phyloP scores from a whole-genome alignment of 2,113 vertebrate species.

The Cheirogaleus medius region DNA sequence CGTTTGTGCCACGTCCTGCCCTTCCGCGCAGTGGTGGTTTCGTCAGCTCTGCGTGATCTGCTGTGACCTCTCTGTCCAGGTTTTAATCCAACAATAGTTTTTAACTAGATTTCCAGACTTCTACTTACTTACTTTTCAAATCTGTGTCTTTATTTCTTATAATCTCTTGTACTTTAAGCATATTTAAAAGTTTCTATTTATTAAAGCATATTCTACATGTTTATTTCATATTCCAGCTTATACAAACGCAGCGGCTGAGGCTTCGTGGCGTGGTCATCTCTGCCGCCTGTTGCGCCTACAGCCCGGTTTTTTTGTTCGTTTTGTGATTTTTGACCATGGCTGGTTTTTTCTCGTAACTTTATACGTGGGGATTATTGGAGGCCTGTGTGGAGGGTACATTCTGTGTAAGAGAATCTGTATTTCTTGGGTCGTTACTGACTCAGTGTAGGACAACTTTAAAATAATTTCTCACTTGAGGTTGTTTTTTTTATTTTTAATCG shows the following conservation, averaged over 20 bases:
- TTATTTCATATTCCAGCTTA: no score
- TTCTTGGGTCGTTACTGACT: background rate
- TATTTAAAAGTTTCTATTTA: background rate
- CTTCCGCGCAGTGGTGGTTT: background rate
- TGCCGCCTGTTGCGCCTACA: fast-evolving
- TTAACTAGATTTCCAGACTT: background rate
- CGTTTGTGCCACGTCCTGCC: fast-evolving
- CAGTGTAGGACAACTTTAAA: background rate
- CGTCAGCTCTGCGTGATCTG: background rate
- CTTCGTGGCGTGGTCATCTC: fast-evolving
- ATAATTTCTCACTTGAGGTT: background rate
- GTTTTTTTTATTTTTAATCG: background rate
- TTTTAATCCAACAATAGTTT: background rate
- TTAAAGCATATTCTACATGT: background rate
- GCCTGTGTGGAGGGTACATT: background rate
- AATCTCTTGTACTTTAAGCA: background rate
- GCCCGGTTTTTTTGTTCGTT: background rate
- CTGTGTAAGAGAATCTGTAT: background rate
- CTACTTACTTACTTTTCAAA: background rate
- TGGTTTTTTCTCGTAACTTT: background rate
- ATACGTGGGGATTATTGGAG: background rate
- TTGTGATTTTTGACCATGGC: background rate
- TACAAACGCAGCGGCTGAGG: fast-evolving
- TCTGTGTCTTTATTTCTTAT: background rate
- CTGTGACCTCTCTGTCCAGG: background rate